phyloP scores from a whole-genome alignment of 2,113 vertebrate species.

The Pelodiscus sinensis region DNA sequence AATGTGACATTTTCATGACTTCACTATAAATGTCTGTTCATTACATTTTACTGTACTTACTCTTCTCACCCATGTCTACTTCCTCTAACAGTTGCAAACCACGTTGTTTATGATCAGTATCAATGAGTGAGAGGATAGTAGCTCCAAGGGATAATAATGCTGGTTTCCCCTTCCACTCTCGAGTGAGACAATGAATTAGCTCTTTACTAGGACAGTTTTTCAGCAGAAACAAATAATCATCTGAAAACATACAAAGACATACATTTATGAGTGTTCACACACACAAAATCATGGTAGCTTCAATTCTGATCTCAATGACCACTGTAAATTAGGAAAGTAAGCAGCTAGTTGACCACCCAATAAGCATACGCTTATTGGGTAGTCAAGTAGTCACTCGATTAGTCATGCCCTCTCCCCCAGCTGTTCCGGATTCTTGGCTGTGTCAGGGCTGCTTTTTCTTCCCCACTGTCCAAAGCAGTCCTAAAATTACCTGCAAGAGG shows the following conservation, averaged over 20 bases:
- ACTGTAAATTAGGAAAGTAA: not conserved
- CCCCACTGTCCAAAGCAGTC: not conserved
- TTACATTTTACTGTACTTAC: constrained; percentile 50
- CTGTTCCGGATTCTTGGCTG: not conserved
- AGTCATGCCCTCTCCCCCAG: no score
- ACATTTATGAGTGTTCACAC: not conserved
- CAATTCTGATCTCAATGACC: not conserved
- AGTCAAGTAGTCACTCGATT: no score
- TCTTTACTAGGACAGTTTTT: constrained; percentile 58
- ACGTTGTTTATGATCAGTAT: constrained; percentile 55
- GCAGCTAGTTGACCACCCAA: no score
- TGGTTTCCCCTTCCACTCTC: constrained; percentile 61
- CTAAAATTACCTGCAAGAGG: not conserved
- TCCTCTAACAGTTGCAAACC: constrained; percentile 73
- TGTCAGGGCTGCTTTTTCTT: not conserved
- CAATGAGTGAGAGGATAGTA: constrained; percentile 64
- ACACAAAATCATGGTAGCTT: not conserved
- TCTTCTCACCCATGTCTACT: constrained; percentile 51
- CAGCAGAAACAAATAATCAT: constrained; percentile 76
- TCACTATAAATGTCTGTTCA: not conserved
- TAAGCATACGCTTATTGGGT: no score
- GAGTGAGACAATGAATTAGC: constrained; percentile 71
- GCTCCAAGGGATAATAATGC: constrained; percentile 63
- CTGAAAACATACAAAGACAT: constrained; percentile 54
- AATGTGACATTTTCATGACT: not conserved